A percentile compares a stretch with the other conserved stretches of the same genome.
Evolutionary conservation across 2,113 vertebrate species (phyloP).

Genomic region (Xyliphius kryptos): DNA sequence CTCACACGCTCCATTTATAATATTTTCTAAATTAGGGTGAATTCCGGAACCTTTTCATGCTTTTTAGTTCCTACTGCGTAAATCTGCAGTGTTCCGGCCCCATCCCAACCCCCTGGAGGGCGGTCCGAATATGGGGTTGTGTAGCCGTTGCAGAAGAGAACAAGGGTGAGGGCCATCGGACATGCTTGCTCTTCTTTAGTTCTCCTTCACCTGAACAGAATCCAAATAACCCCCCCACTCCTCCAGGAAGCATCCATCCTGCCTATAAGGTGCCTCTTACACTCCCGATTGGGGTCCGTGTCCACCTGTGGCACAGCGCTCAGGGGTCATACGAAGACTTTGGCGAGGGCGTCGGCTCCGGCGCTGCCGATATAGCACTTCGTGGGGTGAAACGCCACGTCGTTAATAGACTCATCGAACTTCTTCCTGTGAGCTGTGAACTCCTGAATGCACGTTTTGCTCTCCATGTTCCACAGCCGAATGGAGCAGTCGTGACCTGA

Average conservation of each 20-base stretch:
- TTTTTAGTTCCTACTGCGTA: background rate
- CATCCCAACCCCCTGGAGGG: conserved; percentile 70
- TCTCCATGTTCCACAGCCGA: conserved; percentile 97
- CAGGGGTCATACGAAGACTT: conserved; percentile 96
- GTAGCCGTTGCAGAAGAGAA: background rate
- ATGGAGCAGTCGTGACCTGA: conserved; percentile 98
- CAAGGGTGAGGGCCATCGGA: background rate
- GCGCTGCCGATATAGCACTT: conserved; percentile 98
- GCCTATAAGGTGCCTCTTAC: conserved; percentile 11
- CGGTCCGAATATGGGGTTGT: conserved; percentile 77
- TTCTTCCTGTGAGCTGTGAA: conserved; percentile 98
- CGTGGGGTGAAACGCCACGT: conserved; percentile 95
- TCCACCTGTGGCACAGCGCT: conserved; percentile 55
- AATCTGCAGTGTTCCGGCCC: conserved; percentile 1
- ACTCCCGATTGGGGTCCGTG: background rate
- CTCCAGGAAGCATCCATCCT: background rate
- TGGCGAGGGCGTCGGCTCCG: conserved; percentile 95
- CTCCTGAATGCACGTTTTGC: conserved; percentile 98
- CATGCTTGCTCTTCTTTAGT: background rate
- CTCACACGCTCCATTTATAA: background rate
- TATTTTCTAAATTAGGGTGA: conserved; percentile 3
- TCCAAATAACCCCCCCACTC: background rate
- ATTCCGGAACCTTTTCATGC: background rate
- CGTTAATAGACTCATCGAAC: conserved; percentile 94
- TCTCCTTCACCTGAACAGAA: background rate